Evolutionary conservation across 2,888 invertebrate species (phyloP), one percentile per base, ranked within the genome.

Genomic region (Sturmia bella): DNA sequence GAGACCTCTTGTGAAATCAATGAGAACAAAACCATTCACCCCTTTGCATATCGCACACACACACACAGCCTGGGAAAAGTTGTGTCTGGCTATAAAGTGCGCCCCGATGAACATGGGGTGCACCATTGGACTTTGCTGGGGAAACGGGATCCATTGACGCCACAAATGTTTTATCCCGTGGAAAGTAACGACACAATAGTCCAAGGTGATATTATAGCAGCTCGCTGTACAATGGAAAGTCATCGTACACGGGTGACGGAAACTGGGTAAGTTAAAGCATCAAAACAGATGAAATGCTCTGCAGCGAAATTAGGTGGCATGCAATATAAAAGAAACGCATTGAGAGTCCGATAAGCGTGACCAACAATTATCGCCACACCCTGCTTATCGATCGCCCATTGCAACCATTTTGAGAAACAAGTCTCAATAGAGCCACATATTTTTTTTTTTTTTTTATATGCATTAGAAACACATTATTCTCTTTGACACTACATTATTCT

Each of bases 111-210:
- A 52, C 87, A 89, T 63, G 93, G 92, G 0, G 91, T 93, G 32
- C 94, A 96, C 86, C 90, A 93, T 13, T 98, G 98, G 98, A 93
- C 93, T 6, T 91, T 96, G 72, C 92, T 98, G 64, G 98, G 98
- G 32, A 96, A 96, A 91, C 93, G 95, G 11, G 92, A 97, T 91
- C 98, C 98, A 0, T 92, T 96, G 85, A 93, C 95, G 15, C 97
- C 98, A 0, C 96, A 98, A 92, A 98, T 98, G 98, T 98, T 98
- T 92, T 98, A 98, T 91, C 96, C 96, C 0, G 93, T 96, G 0
- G 91, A 92, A 41, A 93, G 93, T 85, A 91, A 90, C 1, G 91
- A 93, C 0, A 93, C 95, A 0, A 94, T 97, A 48, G 85, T 88
- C 0, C 90, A 91, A 68, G 95, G 95, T 0, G 97, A 98, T 89